Conservation (phyloP, 2,113 vertebrate species). For the Turdus rufiventris region DNA sequence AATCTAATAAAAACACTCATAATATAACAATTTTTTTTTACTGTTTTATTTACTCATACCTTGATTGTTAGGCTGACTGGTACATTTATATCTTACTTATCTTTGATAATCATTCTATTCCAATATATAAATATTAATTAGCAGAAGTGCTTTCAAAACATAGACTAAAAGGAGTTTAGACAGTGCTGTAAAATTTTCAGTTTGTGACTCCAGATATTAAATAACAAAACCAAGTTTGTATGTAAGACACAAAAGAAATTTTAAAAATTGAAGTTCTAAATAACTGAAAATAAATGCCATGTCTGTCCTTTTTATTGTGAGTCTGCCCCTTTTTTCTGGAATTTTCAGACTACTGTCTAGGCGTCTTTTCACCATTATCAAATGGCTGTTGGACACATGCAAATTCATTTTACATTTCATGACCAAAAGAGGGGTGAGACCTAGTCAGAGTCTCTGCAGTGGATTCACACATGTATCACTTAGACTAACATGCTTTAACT, state of each 20-base stretch:
- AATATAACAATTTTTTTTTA: neutral
- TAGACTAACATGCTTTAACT: neutral
- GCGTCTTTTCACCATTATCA: neutral
- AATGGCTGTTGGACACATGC: accelerated
- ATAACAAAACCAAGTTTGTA: neutral
- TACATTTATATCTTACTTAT: neutral
- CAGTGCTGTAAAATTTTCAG: neutral
- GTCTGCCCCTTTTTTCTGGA: neutral
- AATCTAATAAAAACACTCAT: neutral
- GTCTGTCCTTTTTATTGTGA: neutral
- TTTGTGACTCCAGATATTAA: neutral
- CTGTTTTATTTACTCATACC: neutral
- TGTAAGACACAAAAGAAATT: neutral
- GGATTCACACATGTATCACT: neutral
- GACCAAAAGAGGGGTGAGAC: neutral
- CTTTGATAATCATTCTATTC: neutral
- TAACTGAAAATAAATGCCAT: neutral
- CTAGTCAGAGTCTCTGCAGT: neutral
- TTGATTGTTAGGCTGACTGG: neutral
- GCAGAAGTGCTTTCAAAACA: neutral
- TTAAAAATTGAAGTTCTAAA: neutral
- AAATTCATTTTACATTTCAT: neutral
- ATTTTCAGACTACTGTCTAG: neutral
- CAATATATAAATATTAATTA: neutral
- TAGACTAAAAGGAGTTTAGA: neutral